Base-by-base conservation (phyloP, 2,888 invertebrate genomes). In the Xanthorhoe designata region DNA sequence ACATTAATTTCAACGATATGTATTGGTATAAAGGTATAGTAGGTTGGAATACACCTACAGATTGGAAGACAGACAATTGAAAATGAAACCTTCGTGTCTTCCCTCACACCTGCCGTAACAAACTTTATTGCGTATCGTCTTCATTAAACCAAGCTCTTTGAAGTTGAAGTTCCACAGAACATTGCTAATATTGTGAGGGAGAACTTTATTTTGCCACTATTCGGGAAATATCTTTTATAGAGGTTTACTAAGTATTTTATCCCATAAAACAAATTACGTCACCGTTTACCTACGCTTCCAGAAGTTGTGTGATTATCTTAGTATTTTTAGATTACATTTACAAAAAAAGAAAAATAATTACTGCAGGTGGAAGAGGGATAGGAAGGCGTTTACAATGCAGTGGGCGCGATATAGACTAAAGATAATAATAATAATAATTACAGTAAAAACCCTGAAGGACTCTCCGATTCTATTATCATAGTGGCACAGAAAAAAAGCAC, bases 41-140 rank as follows among this genome's bases (percentile, higher is more conserved):
- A 38, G 38, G 10, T 38, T 13, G 0, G 5, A 4, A 35, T 35
- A 13, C 10, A 42, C 38, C 13, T 42, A 42, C 38, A 13, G 13
- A 17, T 5, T 66, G 56, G 65, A 63, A 58, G 61, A 61, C 51
- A 71, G 59, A 70, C 68, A 72, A 72, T 69, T 71, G 71, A 61
- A 68, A 71, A 69, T 66, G 61, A 66, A 66, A 66, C 61, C 74
- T 75, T 72, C 72, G 70, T 79, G 77, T 74, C 75, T 74, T 68
- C 75, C 71, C 72, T 77, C 77, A 77, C 84, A 87, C 86, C 84
- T 85, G 83, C 74, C 79, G 78, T 73, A 75, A 78, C 76, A 80
- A 85, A 89, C 82, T 87, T 85, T 84, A 87, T 86, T 85, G 83
- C 84, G 78, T 80, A 75, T 69, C 77, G 76, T 84, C 85, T 88